Percentiles rank a stretch among this genome's conserved stretches.
phyloP scores from a whole-genome alignment of 30 jellyfish, hydroid and myxozoan genomes.

The Chironex yamaguchii region DNA sequence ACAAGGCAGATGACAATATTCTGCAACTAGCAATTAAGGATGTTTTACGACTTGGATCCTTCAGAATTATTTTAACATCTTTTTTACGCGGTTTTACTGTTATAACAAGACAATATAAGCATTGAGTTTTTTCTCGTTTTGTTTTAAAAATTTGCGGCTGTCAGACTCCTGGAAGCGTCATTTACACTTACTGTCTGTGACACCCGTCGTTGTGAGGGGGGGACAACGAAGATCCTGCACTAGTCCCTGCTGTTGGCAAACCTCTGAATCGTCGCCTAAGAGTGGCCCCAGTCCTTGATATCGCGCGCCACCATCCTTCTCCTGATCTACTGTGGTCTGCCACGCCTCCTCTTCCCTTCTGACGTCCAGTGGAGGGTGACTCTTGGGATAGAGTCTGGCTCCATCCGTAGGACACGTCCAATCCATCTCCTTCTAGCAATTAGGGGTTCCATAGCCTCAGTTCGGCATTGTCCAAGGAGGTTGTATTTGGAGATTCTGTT shows the following conservation, averaged over 20 bases:
- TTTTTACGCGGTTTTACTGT: no score
- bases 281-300: neutral
- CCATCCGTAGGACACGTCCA: neutral
- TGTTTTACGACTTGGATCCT: no score
- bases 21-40: no score
- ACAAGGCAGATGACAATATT: no score
- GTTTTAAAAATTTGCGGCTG: no score
- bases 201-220: neutral
- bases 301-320: neutral
- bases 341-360: neutral
- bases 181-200: neutral
- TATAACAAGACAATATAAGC: no score
- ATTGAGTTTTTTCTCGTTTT: no score
- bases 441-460: neutral
- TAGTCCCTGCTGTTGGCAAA: neutral
- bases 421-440: neutral
- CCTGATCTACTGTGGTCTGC: neutral
- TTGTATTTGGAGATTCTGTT: no score
- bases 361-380: neutral
- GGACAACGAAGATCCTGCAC: neutral
- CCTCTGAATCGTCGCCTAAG: neutral
- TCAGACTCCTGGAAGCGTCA: no score
- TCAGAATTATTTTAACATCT: no score
- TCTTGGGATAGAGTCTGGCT: neutral
- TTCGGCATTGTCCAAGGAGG: neutral